Base-by-base conservation (phyloP, 1,140 invertebrate species). In the Stenopsyche tienmushanensis region DNA sequence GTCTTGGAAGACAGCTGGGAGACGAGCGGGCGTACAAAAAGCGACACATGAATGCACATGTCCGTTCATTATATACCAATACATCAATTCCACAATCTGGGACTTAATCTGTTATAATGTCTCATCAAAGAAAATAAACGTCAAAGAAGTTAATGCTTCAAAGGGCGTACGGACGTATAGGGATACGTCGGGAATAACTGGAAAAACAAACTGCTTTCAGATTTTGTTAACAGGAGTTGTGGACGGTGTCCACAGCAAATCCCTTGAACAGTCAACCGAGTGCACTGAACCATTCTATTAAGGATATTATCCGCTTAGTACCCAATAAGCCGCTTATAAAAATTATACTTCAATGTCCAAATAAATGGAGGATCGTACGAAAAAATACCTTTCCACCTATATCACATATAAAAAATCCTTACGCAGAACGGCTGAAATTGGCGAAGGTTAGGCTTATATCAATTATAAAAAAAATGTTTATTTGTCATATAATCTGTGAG, bases 211-310 rank as follows among this genome's bases (percentile, higher is more conserved):
- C 5, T 34, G 29, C 13, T 34, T 34, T 34, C 5, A 34, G 29
- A 13, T 34, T 34, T 34, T 34, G 29, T 34, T 34, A 5, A 13
- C 29, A 34, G 13, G 29, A 34, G 29, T 34, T 34, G 29, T 34
- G 29, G 29, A 34, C 5, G 5, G 29, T 34, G 29, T 34, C 29
- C 29, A 13, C 13, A 34, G 29, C 29, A 34, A 34, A 13, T 34
- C n/a, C n/a, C n/a, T n/a, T n/a, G n/a, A 34, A 13, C 13, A 60
- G 42, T 47, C 57, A 60, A 24, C 42, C 57, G 57, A 47, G 57
- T 34, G 57, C 57, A 60, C 57, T 60, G 42, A 60, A 47, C 44
- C 57, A 42, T 60, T 60, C 42, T 60, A 60, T 60, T 60, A 49
- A 60, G 41, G 57, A 60, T 60, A 60, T 60, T 60, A 60, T 47